Base-by-base conservation (phyloP, 1,140 invertebrate species). In the Formica selysi region DNA sequence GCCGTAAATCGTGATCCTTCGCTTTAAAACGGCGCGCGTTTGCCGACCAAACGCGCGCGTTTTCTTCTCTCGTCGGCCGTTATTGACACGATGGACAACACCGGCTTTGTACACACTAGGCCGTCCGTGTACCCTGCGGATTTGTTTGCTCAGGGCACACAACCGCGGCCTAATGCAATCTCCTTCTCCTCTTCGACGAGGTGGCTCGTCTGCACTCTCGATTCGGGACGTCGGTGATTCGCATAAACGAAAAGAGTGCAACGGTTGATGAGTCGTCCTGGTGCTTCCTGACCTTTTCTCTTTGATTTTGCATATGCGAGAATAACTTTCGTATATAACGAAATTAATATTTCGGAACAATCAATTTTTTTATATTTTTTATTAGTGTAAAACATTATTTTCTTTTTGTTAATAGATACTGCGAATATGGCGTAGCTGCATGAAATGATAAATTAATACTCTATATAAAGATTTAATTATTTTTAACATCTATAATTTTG, bases 51-150 rank as follows among this genome's bases (percentile, higher is more conserved):
- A 83, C 67, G 79, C 51, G 7, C 79, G 64, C 51, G 67, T 83
- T 83, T 83, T 73, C 79, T 83, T 83, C 79, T 83, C 79, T 73
- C 68, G 79, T 83, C 68, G 79, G 54, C 54, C 79, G 79, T 73
- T 83, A 83, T 83, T 83, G 79, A 83, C 79, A 83, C 79, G 79
- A 7, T 57, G 79, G 79, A 83, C 79, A 83, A 83, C 79, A 83
- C 68, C 54, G 79, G 79, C 79, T 83, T 83, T 83, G 79, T 83
- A 74, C 68, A 74, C 41, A 83, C 22, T 57, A 57, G n/a, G 68
- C 79, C 68, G 68, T 74, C 38, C 54, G 57, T 83, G 79, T 73
- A 83, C 29, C 54, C 79, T 83, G n/a, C 68, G 54, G 79, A 83
- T 83, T 83, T 83, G 79, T 83, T 83, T 83, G 79, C 13, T 26